Percentiles rank a stretch among this genome's conserved stretches.
These are phyloP conservation scores for Girardinichthys multiradiatus DNA, from an alignment of 2,113 vertebrate genomes.

Conservation along the genomic window DNA sequence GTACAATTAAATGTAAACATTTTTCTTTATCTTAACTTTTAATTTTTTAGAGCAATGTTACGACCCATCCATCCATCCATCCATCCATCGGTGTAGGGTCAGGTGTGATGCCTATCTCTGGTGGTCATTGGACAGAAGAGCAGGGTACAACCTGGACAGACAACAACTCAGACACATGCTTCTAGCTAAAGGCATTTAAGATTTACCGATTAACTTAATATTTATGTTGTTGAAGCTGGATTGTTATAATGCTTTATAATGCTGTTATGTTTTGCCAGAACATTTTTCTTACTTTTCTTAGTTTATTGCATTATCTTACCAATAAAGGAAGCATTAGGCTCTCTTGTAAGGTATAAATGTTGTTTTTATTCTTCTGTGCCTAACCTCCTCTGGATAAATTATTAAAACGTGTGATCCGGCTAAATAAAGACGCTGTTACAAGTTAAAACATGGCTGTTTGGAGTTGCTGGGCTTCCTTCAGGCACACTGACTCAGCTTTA, in stretches of 20 bases:
- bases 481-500: not conserved
- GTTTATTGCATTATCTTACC: not conserved
- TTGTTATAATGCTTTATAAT: no score
- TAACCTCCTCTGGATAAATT: accelerated
- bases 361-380: not conserved
- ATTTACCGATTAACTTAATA: not conserved
- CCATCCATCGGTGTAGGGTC: not conserved
- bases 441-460: not conserved
- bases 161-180: not conserved
- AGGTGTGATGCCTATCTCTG: not conserved
- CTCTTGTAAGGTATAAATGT: not conserved
- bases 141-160: not conserved
- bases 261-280: no score
- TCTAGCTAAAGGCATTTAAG: not conserved
- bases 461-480: accelerated
- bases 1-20: no score
- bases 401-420: accelerated
- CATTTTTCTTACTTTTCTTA: not conserved
- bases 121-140: not conserved
- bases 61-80: no score
- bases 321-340: not conserved
- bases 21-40: no score
- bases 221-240: not conserved
- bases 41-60: no score
- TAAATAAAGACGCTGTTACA: not conserved